Evolutionary conservation across 1,140 invertebrate genomes (phyloP).

Genomic region (Antheraea pernyi): DNA sequence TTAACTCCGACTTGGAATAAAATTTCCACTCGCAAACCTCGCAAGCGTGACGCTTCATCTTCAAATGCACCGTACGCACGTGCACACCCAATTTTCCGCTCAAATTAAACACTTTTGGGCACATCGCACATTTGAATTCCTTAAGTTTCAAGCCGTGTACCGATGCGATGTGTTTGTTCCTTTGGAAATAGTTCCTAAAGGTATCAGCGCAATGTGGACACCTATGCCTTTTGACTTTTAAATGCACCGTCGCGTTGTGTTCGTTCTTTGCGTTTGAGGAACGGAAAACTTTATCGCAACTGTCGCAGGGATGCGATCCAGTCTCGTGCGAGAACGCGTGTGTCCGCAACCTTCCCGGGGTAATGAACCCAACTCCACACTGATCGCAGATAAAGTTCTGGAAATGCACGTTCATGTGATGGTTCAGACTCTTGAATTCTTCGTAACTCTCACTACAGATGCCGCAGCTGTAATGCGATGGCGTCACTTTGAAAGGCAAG

Average conservation of each 20-base stretch:
- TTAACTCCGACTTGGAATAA: conserved; percentile 80
- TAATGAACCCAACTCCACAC: conserved; percentile 85
- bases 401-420: conserved; percentile 74
- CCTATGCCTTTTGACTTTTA: conserved; percentile 58
- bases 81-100: conserved; percentile 65
- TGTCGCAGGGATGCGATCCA: conserved; percentile 63
- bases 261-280: conserved; percentile 61
- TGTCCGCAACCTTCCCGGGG: conserved; percentile 55
- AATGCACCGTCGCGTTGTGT: conserved; percentile 59
- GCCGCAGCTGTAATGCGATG: conserved; percentile 53
- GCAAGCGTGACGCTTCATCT: conserved; percentile 79
- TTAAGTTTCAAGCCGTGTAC: conserved; percentile 64
- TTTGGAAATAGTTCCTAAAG: conserved; percentile 67
- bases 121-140: conserved; percentile 64
- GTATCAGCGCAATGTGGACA: conserved; percentile 63
- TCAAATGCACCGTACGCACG: conserved; percentile 60
- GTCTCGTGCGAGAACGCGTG: conserved; percentile 71
- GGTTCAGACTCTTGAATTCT: conserved; percentile 67
- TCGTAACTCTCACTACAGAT: conserved; percentile 68
- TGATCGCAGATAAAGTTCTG: conserved; percentile 87
- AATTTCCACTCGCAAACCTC: conserved; percentile 83
- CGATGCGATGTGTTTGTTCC: conserved; percentile 62
- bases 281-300: conserved; percentile 72
- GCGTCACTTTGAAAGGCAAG: conserved; percentile 57
- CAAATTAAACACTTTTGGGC: conserved; percentile 59